Conservation (phyloP, 2,113 vertebrate species). For the Cochlearius cochlearius region DNA sequence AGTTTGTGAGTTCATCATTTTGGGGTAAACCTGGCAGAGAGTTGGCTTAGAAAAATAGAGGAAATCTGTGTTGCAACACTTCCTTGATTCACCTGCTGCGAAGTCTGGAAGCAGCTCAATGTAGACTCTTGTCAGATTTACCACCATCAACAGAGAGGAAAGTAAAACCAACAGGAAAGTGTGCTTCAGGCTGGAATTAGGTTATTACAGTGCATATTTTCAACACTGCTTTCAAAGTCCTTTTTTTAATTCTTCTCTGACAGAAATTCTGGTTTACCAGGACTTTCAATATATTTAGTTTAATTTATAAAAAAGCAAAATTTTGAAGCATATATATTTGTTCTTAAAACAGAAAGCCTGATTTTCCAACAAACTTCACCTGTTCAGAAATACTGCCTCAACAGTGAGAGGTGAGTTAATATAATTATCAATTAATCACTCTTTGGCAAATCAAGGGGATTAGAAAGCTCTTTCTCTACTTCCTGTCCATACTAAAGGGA, state of each 20-base stretch:
- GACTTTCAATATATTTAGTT: background rate
- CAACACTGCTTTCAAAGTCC: background rate
- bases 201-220: background rate
- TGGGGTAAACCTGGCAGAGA: background rate
- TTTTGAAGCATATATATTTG: background rate
- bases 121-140: background rate
- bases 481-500: background rate
- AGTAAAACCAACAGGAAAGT: background rate
- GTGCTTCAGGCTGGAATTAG: background rate
- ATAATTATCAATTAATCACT: background rate
- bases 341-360: background rate
- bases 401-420: background rate
- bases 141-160: background rate
- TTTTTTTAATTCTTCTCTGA: background rate
- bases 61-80: background rate
- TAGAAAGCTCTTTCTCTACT: background rate
- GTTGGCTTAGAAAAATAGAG: background rate
- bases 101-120: background rate
- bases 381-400: background rate
- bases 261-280: background rate
- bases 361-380: background rate
- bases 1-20: background rate
- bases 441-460: background rate
- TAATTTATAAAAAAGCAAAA: background rate
- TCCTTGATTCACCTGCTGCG: accelerated